Evolutionary conservation across 2,797 vertebrate genomes (phyloP), one percentile per base, ranked within the genome.

Genomic region (Melanogrammus aeglefinus): DNA sequence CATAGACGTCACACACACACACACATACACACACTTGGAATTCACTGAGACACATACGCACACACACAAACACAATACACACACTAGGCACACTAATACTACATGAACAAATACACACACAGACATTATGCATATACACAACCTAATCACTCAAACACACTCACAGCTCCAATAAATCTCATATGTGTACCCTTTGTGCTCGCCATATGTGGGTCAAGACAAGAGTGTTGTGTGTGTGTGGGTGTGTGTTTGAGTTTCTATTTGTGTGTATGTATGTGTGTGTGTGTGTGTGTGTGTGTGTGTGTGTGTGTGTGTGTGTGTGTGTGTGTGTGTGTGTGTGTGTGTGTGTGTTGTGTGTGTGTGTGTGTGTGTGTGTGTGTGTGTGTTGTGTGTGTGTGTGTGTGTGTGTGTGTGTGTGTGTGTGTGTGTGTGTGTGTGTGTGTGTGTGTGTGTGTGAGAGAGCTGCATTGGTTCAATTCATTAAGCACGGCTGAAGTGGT

Each of bases 201-300:
- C 85, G 80, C 80, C 78, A 88, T 86, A 90, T 91, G 83, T 91
- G 84, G 90, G 90, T 92, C 87, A 88, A 90, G 86, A 87, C 86
- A 7, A 69, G n/a, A 6, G n/a, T 24, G 57, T 66, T 27, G 63
- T 66, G 63, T 27, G 63, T 66, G 63, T 27, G 63, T 27, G 63
- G 27, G 24, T 27, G 63, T 27, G 63, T 27, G 24, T 69, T 18
- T 63, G 57, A 7, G 57, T 63, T 18, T 24, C n/a, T 63, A 14
- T 24, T 14, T 47, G 63, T 27, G 63, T 66, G 63, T 27, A 21
- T 66, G 63, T 27, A 24, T 27, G 24, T 27, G 39, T 47, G 74
- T 75, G 74, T 31, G 74, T 31, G 74, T 69, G 74, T 75, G 74
- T 31, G 74, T 31, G 74, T 69, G 21, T 44, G 84, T 31, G 31